Evolutionary conservation across 2,888 invertebrate genomes (phyloP).

Genomic region (Ligdia adustata): DNA sequence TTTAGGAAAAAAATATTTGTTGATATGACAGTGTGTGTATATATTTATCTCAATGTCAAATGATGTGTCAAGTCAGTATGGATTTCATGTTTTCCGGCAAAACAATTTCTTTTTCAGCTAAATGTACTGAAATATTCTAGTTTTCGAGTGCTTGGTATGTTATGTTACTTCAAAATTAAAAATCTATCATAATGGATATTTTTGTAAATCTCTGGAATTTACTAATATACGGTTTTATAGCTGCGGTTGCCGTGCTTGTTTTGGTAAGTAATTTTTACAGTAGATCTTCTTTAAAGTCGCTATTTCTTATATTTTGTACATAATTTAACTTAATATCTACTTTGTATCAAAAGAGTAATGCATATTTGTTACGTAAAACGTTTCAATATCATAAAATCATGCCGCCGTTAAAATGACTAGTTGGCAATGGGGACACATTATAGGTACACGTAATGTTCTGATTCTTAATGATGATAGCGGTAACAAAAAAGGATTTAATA

Average conservation of each 20-base stretch:
- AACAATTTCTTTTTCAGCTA: constrained; percentile 1
- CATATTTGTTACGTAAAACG: neutral
- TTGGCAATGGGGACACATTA: neutral
- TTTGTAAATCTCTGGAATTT: constrained; percentile 39
- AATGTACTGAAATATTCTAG: neutral
- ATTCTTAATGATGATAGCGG: no score
- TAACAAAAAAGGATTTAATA: no score
- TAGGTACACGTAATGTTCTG: constrained; percentile 4
- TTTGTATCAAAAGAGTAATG: neutral
- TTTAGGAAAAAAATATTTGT: no score
- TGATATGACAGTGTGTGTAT: no score
- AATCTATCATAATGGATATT: constrained; percentile 44
- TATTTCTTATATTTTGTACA: no score
- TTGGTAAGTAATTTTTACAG: constrained; percentile 50
- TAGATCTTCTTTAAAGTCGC: no score
- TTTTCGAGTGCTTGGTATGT: constrained; percentile 4
- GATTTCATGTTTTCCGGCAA: constrained; percentile 8
- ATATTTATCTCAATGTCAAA: neutral
- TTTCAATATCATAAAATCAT: neutral
- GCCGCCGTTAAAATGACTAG: neutral
- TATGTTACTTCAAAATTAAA: neutral
- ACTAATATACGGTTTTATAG: constrained; percentile 43
- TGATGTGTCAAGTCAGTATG: neutral
- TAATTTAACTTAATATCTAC: no score
- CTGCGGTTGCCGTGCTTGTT: constrained; percentile 43